phyloP scores from a whole-genome alignment of 2,888 invertebrate genomes.

The Tipula vernalis region DNA sequence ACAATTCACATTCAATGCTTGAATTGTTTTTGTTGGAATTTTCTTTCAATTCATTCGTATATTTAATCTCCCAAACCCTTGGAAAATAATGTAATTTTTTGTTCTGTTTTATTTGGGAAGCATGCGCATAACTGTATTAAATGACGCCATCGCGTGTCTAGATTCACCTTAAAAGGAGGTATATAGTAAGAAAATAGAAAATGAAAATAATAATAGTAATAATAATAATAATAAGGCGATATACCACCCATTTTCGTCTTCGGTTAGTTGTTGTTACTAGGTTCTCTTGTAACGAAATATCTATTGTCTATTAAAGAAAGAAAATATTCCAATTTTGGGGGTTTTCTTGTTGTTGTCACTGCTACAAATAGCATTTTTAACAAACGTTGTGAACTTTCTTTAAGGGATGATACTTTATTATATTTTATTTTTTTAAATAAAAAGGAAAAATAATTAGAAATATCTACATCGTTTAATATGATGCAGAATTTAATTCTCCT shows the following conservation, averaged over 20 bases:
- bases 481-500: no score
- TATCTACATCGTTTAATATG: no score
- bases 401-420: background rate
- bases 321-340: background rate
- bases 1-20: background rate
- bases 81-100: slow-evolving; percentile 11
- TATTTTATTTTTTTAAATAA: background rate
- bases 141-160: slow-evolving; percentile 16
- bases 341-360: background rate
- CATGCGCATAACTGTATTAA: slow-evolving; percentile 15
- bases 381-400: background rate
- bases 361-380: background rate
- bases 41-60: background rate
- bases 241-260: slow-evolving; percentile 13
- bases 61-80: background rate
- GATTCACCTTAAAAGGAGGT: slow-evolving; percentile 12
- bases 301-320: background rate
- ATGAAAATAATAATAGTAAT: background rate
- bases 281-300: background rate
- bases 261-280: background rate
- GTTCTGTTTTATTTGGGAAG: slow-evolving; percentile 10
- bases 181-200: slow-evolving; percentile 10
- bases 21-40: background rate
- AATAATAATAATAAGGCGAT: background rate
- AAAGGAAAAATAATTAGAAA: background rate